phyloP scores from a whole-genome alignment of 2,797 vertebrate genomes.

The Hafferia zeledoni region DNA sequence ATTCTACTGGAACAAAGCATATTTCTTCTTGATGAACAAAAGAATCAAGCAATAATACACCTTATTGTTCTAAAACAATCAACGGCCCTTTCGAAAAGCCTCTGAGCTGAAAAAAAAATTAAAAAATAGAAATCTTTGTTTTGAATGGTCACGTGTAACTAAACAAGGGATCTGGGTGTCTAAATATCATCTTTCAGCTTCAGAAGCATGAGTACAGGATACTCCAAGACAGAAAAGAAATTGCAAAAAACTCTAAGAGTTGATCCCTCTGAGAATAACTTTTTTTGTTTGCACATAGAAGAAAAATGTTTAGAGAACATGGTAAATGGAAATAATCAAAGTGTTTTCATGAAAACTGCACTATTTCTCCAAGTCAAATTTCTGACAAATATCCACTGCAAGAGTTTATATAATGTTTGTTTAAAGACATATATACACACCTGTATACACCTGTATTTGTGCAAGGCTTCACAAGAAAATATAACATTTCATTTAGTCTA shows the following conservation, averaged over 20 bases:
- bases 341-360: not conserved
- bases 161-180: not conserved
- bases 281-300: not conserved
- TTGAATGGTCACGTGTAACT: not conserved
- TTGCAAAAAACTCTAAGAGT: not conserved
- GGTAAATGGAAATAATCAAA: not conserved
- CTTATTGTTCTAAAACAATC: not conserved
- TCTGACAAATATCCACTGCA: not conserved
- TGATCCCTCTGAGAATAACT: not conserved
- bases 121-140: not conserved
- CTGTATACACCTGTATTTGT: not conserved
- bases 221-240: not conserved
- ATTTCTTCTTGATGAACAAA: not conserved
- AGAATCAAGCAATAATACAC: not conserved
- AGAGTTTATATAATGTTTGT: not conserved
- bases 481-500: not conserved
- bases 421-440: not conserved
- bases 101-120: not conserved
- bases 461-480: not conserved
- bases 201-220: not conserved
- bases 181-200: not conserved
- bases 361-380: not conserved
- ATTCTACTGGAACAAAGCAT: not conserved
- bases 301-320: not conserved
- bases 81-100: not conserved